phyloP scores from a whole-genome alignment of 2,888 invertebrate species.

The Lasioglossum pauxillum region DNA sequence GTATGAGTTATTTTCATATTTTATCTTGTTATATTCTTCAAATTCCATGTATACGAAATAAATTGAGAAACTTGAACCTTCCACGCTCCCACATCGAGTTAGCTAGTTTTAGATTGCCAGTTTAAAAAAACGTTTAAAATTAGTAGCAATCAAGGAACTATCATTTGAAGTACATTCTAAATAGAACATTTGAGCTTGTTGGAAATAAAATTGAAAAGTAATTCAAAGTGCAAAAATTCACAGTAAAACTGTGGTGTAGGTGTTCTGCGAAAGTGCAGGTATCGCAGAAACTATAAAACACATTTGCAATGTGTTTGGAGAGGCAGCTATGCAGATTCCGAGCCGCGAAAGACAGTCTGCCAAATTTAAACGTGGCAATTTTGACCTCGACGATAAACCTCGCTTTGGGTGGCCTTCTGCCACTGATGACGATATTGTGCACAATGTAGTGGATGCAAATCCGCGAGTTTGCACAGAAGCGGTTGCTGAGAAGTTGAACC shows the following conservation, averaged over 20 bases:
- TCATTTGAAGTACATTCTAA: background rate
- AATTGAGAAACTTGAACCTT: background rate
- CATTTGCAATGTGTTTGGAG: background rate
- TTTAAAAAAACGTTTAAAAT: background rate
- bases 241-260: background rate
- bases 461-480: background rate
- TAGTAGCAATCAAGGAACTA: background rate
- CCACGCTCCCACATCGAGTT: too few species aligned
- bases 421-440: slow-evolving; percentile 12
- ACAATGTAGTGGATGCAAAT: slow-evolving; percentile 16
- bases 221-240: background rate
- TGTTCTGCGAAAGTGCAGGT: background rate
- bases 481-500: background rate
- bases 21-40: background rate
- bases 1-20: background rate
- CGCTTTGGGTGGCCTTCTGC: background rate
- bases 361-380: slow-evolving; percentile 16
- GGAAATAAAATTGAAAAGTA: background rate
- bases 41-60: background rate
- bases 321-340: background rate
- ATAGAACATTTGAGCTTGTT: background rate
- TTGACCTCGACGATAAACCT: slow-evolving; percentile 16
- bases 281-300: background rate
- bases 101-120: background rate
- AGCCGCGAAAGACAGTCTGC: background rate